Base-by-base conservation (phyloP, 2,888 invertebrate genomes). In the Drosophila nr. fundita region DNA sequence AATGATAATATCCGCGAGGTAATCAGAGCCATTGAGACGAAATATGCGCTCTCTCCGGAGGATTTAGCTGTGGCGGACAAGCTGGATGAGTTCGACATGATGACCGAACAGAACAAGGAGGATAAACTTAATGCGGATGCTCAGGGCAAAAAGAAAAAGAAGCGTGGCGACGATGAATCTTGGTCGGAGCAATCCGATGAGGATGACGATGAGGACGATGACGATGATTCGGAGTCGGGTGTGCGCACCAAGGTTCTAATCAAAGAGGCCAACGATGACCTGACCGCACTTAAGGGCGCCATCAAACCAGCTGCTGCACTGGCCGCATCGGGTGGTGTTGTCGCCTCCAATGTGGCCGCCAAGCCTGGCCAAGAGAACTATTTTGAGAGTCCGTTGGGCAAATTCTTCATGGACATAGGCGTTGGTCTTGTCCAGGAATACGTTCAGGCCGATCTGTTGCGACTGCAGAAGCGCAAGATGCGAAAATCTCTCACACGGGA, bases 371-470 rank as follows among this genome's bases (percentile, higher is more conserved):
- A 94, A 57, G 94, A 95, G 72, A 96, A 96, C 75, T 98, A 97
- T 91, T 98, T 98, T 92, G 97, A 97, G 79, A 96, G 96, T 92
- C 96, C 98, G 1, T 94, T 98, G 61, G 98, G 98, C 10, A 97
- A 97, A 92, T 97, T 98, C 92, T 97, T 98, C 90, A 96, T 97
- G 93, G 97, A 97, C 91, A 97, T 99, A 83, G 99, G 99, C 36
- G 95, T 97, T 68, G 97, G 97, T 92, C 94, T 98, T 77, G 98
- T 98, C 3, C 97, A 98, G 92, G 98, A 99, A 92, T 97, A 96
- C 92, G 98, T 99, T 27, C 98, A 99, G 94, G 95, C 96, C n/a
- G 99, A 99, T 94, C 94, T 98, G 68, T 94, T 98, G 64, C 96
- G 96, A 81, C 96, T 97, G 90, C 98, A 98, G 92, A 97, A 96